A percentile compares a stretch with the other conserved stretches of the same genome.
Conservation (phyloP, 2,113 vertebrate species). For the Oceanites oceanicus region DNA sequence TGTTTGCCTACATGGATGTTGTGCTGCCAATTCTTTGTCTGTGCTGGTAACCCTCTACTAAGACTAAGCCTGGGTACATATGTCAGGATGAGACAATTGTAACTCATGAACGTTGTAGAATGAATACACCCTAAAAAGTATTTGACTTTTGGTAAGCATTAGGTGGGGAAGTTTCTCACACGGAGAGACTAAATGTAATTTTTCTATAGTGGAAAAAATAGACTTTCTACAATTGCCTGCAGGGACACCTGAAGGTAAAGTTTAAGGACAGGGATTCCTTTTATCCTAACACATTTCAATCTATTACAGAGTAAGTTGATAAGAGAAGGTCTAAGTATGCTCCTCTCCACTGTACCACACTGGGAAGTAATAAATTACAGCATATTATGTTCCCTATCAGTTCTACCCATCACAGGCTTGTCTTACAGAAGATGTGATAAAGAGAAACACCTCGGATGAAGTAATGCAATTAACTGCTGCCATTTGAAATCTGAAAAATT, state of each 20-base stretch:
- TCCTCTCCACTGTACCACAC: neutral
- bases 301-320: neutral
- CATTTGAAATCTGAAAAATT: constrained; percentile 27
- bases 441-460: constrained; percentile 19
- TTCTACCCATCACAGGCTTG: neutral
- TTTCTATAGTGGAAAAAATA: neutral
- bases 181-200: neutral
- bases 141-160: neutral
- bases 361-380: constrained; percentile 42
- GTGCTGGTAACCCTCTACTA: neutral
- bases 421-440: neutral
- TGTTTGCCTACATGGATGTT: neutral
- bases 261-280: constrained; percentile 28
- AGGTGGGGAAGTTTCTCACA: neutral
- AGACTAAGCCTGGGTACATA: neutral
- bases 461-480: constrained; percentile 26
- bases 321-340: neutral
- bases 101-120: neutral
- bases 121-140: neutral
- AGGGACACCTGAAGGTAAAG: constrained; percentile 25
- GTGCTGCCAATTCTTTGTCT: neutral
- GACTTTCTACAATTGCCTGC: neutral
- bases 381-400: constrained; percentile 31
- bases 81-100: neutral
- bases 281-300: constrained; percentile 40